A percentile compares a stretch with the other conserved stretches of the same genome.
phyloP scores from a whole-genome alignment of 2,888 invertebrate genomes.

The Pocota personata region DNA sequence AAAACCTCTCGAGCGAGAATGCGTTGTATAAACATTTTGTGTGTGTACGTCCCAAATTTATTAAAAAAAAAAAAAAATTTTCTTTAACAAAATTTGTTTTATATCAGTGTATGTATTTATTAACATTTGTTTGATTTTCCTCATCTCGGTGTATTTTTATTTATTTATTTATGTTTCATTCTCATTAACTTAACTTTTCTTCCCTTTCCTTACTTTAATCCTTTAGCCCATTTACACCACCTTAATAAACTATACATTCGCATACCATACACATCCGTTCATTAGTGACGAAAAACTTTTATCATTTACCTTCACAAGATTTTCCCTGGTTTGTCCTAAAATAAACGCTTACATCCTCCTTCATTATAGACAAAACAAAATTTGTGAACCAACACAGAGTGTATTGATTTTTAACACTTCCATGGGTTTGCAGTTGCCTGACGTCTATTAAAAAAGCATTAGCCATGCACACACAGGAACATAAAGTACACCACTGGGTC shows the following conservation, averaged over 20 bases:
- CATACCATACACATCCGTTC: not conserved
- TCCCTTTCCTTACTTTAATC: not conserved
- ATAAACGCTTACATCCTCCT: no score
- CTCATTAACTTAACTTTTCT: not conserved
- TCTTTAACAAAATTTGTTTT: slow-evolving; percentile 35
- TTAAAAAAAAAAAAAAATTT: slow-evolving; percentile 27
- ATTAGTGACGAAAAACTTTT: slow-evolving; percentile 9
- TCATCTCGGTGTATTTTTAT: slow-evolving; percentile 63
- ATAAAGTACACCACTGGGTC: no score
- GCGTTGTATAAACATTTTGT: slow-evolving; percentile 70
- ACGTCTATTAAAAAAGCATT: not conserved
- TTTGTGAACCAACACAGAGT: not conserved
- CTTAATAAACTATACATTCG: no score
- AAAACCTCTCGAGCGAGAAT: slow-evolving; percentile 59
- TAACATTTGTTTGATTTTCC: slow-evolving; percentile 51
- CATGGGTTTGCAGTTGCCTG: not conserved
- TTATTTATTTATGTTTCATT: not conserved
- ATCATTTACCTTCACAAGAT: not conserved
- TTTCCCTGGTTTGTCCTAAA: no score
- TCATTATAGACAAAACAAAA: no score
- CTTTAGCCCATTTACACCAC: no score
- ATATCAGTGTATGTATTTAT: slow-evolving; percentile 59
- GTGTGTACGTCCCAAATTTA: slow-evolving; percentile 75
- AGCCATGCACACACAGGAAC: no score
- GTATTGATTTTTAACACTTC: slow-evolving; percentile 26